A percentile compares a stretch with the other conserved stretches of the same genome.
Evolutionary conservation across 2,797 vertebrate species (phyloP).

Genomic region (Cynopterus sphinx): DNA sequence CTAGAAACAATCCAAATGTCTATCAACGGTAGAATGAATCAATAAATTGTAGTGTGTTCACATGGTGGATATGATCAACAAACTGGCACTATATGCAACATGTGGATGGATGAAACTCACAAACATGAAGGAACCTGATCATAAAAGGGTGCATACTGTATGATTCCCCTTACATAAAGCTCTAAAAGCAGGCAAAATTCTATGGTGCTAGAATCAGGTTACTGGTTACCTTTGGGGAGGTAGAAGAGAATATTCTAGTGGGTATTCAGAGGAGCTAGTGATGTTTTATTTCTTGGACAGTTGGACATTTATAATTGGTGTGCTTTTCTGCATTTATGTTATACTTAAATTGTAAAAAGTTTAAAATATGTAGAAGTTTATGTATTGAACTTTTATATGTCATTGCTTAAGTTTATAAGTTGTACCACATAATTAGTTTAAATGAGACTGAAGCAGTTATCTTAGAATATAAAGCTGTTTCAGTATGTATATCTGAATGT

Average conservation of each 20-base stretch:
- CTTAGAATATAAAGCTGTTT: not conserved
- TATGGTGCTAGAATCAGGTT: not conserved
- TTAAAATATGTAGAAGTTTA: not conserved
- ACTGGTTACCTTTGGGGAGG: not conserved
- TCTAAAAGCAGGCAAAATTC: not conserved
- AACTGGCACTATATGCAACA: not conserved
- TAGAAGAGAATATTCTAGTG: not conserved
- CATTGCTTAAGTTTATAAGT: slow-evolving; percentile 18
- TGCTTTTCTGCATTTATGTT: not conserved
- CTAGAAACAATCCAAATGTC: not conserved
- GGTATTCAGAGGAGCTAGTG: not conserved
- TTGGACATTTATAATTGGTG: not conserved
- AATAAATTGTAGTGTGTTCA: not conserved
- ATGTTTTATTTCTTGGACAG: not conserved
- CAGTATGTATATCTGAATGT: not conserved
- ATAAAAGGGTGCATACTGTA: not conserved
- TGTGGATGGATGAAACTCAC: not conserved
- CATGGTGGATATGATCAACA: not conserved
- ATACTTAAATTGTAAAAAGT: not conserved
- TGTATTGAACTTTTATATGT: not conserved
- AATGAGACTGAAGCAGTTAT: not conserved
- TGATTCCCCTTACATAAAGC: not conserved
- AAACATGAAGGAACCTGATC: not conserved
- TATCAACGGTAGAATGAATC: not conserved
- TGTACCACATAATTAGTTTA: not conserved